Base-by-base conservation (phyloP, 2,797 vertebrate species). In the Poeciliopsis infans region DNA sequence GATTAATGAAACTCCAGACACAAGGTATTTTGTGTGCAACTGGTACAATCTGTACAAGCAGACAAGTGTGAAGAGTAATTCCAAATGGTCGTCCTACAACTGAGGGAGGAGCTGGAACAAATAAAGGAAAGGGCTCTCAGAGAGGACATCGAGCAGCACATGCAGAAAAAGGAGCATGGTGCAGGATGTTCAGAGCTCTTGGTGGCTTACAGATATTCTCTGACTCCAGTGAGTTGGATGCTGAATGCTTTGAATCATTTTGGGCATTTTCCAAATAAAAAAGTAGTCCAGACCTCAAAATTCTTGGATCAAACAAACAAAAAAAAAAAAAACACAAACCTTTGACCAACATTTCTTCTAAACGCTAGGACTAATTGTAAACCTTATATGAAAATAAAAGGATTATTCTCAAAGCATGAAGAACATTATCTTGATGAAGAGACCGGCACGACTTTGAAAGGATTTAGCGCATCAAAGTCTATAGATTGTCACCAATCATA, bases 1-100 rank as follows among this genome's bases (percentile, higher is more conserved):
- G 72, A 70, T 69, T 75, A 41, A n/a, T 59, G 51, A 28, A 49
- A 7, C 31, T 73, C 43, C 15, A 72, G 11, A 18, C 45, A 47
- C 3, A 5, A 47, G 28, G 45, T 47, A 1, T 72, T 72, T 11
- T 78, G 75, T 78, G 49, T 77, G 64, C 79, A 68, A 76, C 73
- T 81, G 75, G 41, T 31, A 59, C n/a, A 59, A 59, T 59, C n/a
- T 31, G 12, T 59, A 85, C 53, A 78, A 71, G 80, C 86, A 91
- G 64, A 77, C 80, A 87, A 87, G 90, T 93, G 89, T 92, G 89
- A 94, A 92, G 93, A 89, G 84, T 90, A 91, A 93, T 94, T 94
- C 91, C 80, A 90, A 87, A 88, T 89, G 83, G 91, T 88, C 86
- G 87, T 79, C 77, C 83, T 84, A 82, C 83, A 69, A 83, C 81